Evolutionary conservation across 2,113 vertebrate genomes (phyloP), one percentile per base, ranked within the genome.

Genomic region (Semnornis frantzii): DNA sequence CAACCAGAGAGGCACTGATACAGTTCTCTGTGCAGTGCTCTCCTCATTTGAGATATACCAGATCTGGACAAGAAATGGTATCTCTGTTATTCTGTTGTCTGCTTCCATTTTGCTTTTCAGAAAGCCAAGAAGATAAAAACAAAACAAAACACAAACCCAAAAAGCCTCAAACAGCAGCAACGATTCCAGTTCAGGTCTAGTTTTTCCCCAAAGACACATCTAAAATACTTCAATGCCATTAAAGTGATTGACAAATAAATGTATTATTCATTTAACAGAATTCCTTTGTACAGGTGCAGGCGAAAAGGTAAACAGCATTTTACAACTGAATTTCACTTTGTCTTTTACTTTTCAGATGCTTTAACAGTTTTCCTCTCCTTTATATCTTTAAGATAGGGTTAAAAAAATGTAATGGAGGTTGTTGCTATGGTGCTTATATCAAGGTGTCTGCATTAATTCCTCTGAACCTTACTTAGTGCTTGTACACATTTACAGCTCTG

Each of bases 381-480:
- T 72, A 18, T 78, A 27, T 23, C 15, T 69, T 85, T 63, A 82
- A 62, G 83, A 74, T 44, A 74, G 25, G 19, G 33, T 89, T 93
- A 57, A 88, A 86, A 82, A 58, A 3, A 52, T 69, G 89, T 87
- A 30, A 52, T 87, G 71, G 50, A 91, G 27, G 30, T 87, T 94
- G 91, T 95, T 96, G 91, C 94, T 82, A 91, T 95, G 90, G 92
- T 94, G 79, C 68, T 89, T 46, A 3, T 87, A 87, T 42, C 27
- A 89, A 92, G 55, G 68, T 63, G 46, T 76, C 92, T 82, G 74
- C 27, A 37, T 63, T 87, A 20, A 15, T 73, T 82, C 37, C 34
- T 30, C 82, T 87, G 71, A 92, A 76, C 13, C 68, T 87, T 70
- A 55, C 44, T 91, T 82, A 85, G 71, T 54, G 39, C 74, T 89